Evolutionary conservation across 2,113 vertebrate species (phyloP).

Genomic region (Sula dactylatra): DNA sequence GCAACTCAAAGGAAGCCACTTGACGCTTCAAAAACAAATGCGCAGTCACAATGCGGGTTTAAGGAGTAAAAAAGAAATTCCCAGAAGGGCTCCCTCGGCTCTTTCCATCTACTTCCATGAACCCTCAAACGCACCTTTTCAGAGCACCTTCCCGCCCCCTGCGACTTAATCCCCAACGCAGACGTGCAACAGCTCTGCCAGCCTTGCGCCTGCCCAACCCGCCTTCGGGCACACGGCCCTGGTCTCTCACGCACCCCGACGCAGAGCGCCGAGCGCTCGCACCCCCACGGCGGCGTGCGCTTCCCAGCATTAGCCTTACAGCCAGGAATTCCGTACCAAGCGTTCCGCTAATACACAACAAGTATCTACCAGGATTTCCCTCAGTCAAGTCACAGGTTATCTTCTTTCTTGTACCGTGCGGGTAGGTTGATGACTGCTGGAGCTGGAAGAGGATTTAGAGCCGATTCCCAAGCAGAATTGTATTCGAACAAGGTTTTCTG

Average conservation of each 20-base stretch:
- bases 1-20: background rate
- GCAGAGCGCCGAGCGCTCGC: background rate
- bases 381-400: background rate
- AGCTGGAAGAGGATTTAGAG: background rate
- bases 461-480: background rate
- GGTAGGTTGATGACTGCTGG: background rate
- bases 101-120: background rate
- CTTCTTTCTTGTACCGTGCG: background rate
- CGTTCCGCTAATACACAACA: background rate
- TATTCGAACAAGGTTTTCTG: background rate
- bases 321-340: background rate
- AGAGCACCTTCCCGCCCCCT: background rate
- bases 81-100: background rate
- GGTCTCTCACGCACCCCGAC: background rate
- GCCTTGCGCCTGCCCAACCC: background rate
- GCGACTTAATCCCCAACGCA: background rate
- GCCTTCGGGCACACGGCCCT: background rate
- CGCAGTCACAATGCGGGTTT: background rate
- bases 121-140: background rate
- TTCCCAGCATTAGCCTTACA: background rate
- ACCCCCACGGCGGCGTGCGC: accelerated
- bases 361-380: background rate
- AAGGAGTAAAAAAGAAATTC: background rate
- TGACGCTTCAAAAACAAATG: background rate
- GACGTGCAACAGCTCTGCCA: background rate